These are phyloP conservation scores for Danaus chrysippus DNA, from an alignment of 2,888 invertebrate genomes.

Conservation along the genomic window DNA sequence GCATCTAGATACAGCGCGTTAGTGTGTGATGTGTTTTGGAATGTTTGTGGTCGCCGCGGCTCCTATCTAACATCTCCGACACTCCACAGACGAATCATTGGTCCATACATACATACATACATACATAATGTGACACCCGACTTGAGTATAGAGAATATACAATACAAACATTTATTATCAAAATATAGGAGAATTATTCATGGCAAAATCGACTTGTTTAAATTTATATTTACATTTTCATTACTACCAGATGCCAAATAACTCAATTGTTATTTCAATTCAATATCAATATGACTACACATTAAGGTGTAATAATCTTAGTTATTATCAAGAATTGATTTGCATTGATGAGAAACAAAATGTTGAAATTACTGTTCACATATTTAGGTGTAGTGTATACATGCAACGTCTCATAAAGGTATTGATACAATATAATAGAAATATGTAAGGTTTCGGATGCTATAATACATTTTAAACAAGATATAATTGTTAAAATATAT, in stretches of 20 bases:
- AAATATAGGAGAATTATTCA: too few species aligned
- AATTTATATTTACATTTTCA: too few species aligned
- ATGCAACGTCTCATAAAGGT: too few species aligned
- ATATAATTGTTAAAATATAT: neutral
- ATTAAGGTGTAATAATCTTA: too few species aligned
- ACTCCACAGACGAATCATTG: constrained; percentile 42
- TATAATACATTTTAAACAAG: neutral
- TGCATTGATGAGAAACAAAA: too few species aligned
- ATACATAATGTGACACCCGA: constrained; percentile 28
- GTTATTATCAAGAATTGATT: too few species aligned
- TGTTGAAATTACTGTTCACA: too few species aligned
- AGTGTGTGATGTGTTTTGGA: constrained; percentile 23
- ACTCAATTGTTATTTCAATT: neutral
- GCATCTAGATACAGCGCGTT: constrained; percentile 16
- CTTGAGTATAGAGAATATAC: constrained; percentile 17
- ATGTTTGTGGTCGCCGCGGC: constrained; percentile 30
- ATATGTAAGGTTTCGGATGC: neutral
- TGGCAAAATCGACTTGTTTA: too few species aligned
- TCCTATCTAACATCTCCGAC: constrained; percentile 37
- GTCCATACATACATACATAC: constrained; percentile 36
- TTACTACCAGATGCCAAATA: neutral
- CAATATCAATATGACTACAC: neutral
- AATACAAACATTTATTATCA: too few species aligned
- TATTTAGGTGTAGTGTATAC: too few species aligned
- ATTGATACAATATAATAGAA: too few species aligned